Conservation (phyloP, 2,888 invertebrate genomes). For the Ethmia dodecea region DNA sequence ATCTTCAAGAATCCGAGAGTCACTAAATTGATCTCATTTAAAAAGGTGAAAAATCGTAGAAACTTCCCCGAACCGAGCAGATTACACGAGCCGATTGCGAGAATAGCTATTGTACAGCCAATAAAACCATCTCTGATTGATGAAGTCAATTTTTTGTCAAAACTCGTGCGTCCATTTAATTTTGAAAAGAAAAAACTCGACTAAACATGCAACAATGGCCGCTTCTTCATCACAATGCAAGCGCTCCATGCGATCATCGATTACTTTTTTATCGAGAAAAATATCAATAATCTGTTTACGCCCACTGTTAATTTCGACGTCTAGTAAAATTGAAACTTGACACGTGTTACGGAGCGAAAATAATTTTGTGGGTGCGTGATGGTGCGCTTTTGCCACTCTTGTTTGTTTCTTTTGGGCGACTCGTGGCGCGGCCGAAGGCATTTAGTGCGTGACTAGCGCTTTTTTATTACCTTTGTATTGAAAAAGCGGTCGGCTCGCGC, state of each 20-base stretch:
- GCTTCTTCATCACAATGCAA: slow-evolving; percentile 54
- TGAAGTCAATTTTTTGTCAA: slow-evolving; percentile 65
- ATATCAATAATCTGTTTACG: slow-evolving; percentile 76
- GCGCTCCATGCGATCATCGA: slow-evolving; percentile 69
- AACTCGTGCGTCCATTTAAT: slow-evolving; percentile 57
- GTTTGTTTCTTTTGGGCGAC: slow-evolving; percentile 70
- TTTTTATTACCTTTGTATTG: slow-evolving; percentile 71
- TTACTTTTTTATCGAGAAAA: slow-evolving; percentile 73
- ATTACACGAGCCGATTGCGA: slow-evolving; percentile 54
- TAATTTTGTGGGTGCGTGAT: slow-evolving; percentile 72
- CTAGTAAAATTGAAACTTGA: slow-evolving; percentile 73
- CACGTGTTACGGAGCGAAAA: slow-evolving; percentile 75
- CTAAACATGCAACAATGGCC: slow-evolving; percentile 65
- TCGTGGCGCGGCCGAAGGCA: slow-evolving; percentile 51
- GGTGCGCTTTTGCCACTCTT: slow-evolving; percentile 63
- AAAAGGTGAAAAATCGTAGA: slow-evolving; percentile 52
- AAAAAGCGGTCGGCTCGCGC: slow-evolving; percentile 48
- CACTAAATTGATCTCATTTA: slow-evolving; percentile 55
- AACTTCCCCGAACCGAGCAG: slow-evolving; percentile 57
- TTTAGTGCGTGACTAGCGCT: slow-evolving; percentile 70
- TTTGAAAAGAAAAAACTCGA: slow-evolving; percentile 45
- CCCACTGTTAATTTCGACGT: slow-evolving; percentile 75
- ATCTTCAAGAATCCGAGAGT: slow-evolving; percentile 15
- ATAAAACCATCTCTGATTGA: slow-evolving; percentile 72
- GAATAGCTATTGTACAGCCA: slow-evolving; percentile 59